phyloP scores from a whole-genome alignment of 2,888 invertebrate species.

The Zelleria hepariella region DNA sequence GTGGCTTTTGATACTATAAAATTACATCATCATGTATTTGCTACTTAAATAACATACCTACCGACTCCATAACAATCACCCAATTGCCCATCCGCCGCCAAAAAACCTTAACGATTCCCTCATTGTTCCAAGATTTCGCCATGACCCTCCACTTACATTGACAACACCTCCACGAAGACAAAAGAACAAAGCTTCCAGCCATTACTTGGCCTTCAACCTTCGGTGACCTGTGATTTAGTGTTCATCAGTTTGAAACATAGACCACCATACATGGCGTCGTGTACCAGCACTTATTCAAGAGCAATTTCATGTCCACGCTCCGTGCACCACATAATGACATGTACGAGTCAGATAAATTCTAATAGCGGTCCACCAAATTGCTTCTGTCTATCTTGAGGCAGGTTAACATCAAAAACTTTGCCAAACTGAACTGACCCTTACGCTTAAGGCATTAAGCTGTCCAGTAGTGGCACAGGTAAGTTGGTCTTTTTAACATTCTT shows the following conservation, averaged over 20 bases:
- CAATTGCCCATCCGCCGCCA: background rate
- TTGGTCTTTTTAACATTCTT: conserved; percentile 19
- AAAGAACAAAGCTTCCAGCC: conserved; percentile 56
- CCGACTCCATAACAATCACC: too few species aligned
- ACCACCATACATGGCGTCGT: background rate
- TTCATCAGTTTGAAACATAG: background rate
- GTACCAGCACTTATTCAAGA: conserved; percentile 4
- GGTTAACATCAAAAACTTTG: conserved; percentile 9
- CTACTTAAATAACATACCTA: background rate
- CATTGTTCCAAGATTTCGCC: conserved; percentile 40
- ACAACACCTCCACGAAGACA: conserved; percentile 27
- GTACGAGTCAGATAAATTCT: conserved; percentile 17
- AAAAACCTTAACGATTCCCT: conserved; percentile 1
- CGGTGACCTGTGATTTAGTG: background rate
- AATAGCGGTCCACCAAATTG: conserved; percentile 50
- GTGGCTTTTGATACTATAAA: too few species aligned
- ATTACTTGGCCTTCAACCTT: conserved; percentile 25
- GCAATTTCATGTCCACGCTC: conserved; percentile 47
- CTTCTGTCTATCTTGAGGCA: conserved; percentile 24
- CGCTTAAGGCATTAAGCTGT: conserved; percentile 8
- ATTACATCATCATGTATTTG: background rate
- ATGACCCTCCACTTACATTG: conserved; percentile 37
- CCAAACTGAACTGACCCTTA: conserved; percentile 15
- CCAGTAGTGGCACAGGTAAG: conserved; percentile 6
- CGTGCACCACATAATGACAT: conserved; percentile 46